phyloP scores from a whole-genome alignment of 2,113 vertebrate species.

The Excalfactoria chinensis region DNA sequence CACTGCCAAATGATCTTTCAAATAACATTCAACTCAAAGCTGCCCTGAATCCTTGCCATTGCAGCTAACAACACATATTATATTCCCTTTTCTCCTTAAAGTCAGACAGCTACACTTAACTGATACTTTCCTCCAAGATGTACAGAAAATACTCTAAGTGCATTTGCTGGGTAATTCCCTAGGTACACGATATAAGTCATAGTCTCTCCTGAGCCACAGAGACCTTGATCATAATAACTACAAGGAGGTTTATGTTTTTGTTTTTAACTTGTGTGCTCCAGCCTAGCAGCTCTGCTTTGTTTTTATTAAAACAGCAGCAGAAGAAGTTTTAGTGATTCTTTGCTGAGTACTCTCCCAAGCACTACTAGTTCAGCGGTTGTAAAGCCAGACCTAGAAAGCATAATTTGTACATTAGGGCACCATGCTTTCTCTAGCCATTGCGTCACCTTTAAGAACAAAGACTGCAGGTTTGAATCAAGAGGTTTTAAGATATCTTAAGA shows the following conservation, averaged over 20 bases:
- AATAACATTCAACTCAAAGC: conserved; percentile 4
- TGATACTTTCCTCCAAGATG: not conserved
- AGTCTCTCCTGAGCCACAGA: not conserved
- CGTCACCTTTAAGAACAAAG: not conserved
- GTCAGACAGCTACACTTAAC: not conserved
- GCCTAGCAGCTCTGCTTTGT: not conserved
- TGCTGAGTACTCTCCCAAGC: not conserved
- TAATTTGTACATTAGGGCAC: not conserved
- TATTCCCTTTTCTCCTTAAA: not conserved
- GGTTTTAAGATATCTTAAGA: not conserved
- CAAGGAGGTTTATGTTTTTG: not conserved
- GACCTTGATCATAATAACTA: not conserved
- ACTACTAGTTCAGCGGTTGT: accelerated
- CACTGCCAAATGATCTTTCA: conserved; percentile 29
- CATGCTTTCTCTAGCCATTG: not conserved
- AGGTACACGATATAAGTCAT: not conserved
- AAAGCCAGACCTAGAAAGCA: not conserved
- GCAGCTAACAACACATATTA: not conserved
- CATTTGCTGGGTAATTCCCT: not conserved
- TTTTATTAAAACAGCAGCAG: not conserved
- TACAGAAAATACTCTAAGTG: conserved; percentile 10
- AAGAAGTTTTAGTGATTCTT: not conserved
- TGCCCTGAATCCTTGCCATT: conserved; percentile 9
- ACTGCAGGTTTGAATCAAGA: not conserved
- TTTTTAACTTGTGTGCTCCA: not conserved